Conservation (phyloP, 2,888 invertebrate species). For the Drosophila falleni region DNA sequence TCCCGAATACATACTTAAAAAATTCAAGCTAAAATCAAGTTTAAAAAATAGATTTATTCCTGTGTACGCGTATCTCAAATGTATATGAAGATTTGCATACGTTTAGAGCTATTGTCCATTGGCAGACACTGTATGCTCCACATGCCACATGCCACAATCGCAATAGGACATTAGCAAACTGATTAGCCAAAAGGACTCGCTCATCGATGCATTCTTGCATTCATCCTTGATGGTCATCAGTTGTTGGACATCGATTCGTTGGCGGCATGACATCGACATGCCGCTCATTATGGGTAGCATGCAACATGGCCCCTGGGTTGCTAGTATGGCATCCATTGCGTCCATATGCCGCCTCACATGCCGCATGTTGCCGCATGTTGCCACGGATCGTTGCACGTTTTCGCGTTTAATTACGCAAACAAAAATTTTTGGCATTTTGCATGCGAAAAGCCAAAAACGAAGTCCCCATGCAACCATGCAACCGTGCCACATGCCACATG, state of each 20-base stretch:
- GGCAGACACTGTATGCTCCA: neutral
- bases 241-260: neutral
- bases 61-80: neutral
- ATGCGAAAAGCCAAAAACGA: constrained; percentile 23
- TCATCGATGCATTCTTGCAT: constrained; percentile 2
- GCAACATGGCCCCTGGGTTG: constrained; percentile 17
- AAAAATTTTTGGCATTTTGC: constrained; percentile 53
- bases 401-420: constrained; percentile 64
- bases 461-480: constrained; percentile 3
- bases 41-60: no score
- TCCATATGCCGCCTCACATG: neutral
- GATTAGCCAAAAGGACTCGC: constrained; percentile 24
- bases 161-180: constrained; percentile 20
- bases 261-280: constrained; percentile 14
- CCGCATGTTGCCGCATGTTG: no score
- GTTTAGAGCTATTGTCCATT: neutral
- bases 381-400: constrained; percentile 12
- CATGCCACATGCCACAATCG: constrained; percentile 1
- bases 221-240: neutral
- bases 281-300: constrained; percentile 30
- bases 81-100: neutral
- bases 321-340: neutral
- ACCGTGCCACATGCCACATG: neutral
- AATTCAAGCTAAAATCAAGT: no score
- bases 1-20: no score